These are phyloP conservation scores for Gnatocerus cornutus DNA, from an alignment of 2,888 invertebrate species.

Conservation along the genomic window DNA sequence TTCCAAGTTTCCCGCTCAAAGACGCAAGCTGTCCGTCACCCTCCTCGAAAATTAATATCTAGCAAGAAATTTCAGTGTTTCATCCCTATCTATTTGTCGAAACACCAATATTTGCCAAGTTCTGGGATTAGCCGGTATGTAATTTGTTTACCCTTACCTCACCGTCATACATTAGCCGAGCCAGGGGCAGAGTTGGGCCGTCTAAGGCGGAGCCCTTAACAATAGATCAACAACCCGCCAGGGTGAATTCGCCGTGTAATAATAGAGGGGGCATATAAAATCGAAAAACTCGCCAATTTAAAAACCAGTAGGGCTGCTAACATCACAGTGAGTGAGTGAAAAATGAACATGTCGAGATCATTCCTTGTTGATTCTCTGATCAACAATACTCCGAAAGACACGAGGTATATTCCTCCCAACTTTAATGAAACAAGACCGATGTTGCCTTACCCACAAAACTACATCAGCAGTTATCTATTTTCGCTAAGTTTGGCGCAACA, in stretches of 20 bases:
- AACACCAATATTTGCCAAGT: conserved; percentile 64
- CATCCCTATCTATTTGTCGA: conserved; percentile 39
- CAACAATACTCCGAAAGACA: conserved; percentile 76
- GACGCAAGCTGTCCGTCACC: neutral
- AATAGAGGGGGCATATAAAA: conserved; percentile 64
- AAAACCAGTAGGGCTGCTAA: conserved; percentile 49
- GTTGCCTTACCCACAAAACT: conserved; percentile 78
- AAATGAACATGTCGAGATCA: conserved; percentile 82
- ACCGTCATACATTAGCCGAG: conserved; percentile 54
- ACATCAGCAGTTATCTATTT: conserved; percentile 78
- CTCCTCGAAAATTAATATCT: conserved; percentile 21
- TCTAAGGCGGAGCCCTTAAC: conserved; percentile 66
- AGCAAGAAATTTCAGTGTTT: conserved; percentile 19
- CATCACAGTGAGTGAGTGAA: conserved; percentile 44
- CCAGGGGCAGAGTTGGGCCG: conserved; percentile 61
- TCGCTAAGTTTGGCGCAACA: conserved; percentile 77
- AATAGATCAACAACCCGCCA: conserved; percentile 61
- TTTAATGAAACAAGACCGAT: conserved; percentile 72
- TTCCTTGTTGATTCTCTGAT: conserved; percentile 88
- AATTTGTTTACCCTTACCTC: conserved; percentile 65
- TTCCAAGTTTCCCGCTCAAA: conserved; percentile 1
- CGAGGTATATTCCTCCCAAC: conserved; percentile 69
- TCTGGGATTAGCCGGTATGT: conserved; percentile 62
- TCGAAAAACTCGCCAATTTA: conserved; percentile 53
- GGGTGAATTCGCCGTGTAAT: conserved; percentile 59